These are phyloP conservation scores for Junco hyemalis DNA, from an alignment of 2,113 vertebrate genomes.

Conservation along the genomic window DNA sequence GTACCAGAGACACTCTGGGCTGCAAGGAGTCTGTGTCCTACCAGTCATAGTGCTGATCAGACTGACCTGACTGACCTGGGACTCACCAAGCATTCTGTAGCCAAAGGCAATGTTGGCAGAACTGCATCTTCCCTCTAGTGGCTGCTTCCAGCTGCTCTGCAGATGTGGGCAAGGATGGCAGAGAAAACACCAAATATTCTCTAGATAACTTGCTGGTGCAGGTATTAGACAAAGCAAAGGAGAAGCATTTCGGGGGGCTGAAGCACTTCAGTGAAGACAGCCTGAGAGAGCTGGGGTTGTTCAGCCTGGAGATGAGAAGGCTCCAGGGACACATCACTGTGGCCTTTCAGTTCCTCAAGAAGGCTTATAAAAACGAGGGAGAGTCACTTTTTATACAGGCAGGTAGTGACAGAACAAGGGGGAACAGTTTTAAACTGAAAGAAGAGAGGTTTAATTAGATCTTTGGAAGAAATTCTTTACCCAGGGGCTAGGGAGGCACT, in stretches of 20 bases:
- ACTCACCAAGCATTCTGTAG: accelerated
- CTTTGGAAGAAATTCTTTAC: neutral
- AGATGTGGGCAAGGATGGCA: neutral
- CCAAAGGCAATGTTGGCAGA: neutral
- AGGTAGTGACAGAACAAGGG: neutral
- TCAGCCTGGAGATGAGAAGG: neutral
- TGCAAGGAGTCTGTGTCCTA: neutral
- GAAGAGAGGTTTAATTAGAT: neutral
- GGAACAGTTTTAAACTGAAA: neutral
- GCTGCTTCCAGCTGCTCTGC: neutral
- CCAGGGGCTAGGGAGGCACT: too few species aligned
- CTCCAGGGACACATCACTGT: neutral
- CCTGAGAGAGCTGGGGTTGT: neutral
- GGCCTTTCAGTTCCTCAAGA: neutral
- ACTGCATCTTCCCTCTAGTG: neutral
- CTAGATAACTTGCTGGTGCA: neutral
- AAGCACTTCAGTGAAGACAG: neutral
- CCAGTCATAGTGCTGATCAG: neutral
- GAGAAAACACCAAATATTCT: neutral
- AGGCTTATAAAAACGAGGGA: neutral
- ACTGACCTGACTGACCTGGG: neutral
- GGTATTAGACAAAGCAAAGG: neutral
- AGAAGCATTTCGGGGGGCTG: neutral
- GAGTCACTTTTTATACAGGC: neutral
- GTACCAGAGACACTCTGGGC: neutral